These are phyloP conservation scores for Apteryx mantelli DNA, from an alignment of 2,113 vertebrate species.

Conservation along the genomic window DNA sequence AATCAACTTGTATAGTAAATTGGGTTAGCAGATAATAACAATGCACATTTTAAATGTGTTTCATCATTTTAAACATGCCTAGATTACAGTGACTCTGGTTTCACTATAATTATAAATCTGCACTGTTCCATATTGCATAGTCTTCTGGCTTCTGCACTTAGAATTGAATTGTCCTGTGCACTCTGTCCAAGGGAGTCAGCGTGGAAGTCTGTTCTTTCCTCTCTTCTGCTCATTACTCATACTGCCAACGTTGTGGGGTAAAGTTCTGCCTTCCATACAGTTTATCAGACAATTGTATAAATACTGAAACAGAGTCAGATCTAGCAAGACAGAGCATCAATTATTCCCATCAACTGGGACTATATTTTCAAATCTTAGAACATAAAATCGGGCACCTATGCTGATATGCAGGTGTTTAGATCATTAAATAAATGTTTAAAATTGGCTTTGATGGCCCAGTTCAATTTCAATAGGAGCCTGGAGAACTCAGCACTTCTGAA, in stretches of 20 bases:
- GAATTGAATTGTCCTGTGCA: background rate
- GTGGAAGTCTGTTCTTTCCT: background rate
- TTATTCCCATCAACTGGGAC: background rate
- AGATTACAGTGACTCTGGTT: slow-evolving; percentile 14
- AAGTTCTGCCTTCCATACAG: background rate
- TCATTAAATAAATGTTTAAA: background rate
- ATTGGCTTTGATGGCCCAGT: background rate
- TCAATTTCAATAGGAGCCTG: background rate
- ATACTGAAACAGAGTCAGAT: background rate
- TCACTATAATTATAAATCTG: background rate
- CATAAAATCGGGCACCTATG: background rate
- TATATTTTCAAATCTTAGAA: background rate
- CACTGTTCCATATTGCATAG: background rate
- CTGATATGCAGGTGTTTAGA: background rate
- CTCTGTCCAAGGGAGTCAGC: background rate
- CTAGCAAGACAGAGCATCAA: background rate
- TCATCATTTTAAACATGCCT: slow-evolving; percentile 19
- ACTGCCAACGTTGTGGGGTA: background rate
- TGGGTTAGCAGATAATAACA: slow-evolving; percentile 43
- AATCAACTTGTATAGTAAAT: slow-evolving; percentile 36
- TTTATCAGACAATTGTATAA: background rate
- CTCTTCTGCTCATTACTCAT: background rate
- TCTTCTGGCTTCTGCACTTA: background rate
- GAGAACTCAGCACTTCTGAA: background rate
- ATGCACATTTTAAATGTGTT: slow-evolving; percentile 12